Conservation (phyloP, 2,888 invertebrate genomes). For the Xestobium rufovillosum region DNA sequence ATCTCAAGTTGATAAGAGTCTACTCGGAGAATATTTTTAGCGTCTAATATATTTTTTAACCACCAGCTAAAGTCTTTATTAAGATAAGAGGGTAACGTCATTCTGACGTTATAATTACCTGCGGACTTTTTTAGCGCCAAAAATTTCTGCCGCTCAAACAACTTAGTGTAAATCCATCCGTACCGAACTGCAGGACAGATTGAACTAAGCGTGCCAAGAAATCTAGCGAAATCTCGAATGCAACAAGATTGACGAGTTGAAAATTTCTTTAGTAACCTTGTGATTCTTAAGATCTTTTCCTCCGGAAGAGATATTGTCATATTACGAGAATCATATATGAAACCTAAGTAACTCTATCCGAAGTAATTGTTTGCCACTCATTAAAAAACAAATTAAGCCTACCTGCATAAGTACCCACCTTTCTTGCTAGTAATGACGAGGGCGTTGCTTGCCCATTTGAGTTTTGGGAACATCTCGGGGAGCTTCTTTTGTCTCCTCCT, state of each 20-base stretch:
- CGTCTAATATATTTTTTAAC: constrained; percentile 14
- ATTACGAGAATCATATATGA: constrained; percentile 17
- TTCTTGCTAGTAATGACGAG: too few species aligned
- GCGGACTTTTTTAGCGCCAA: constrained; percentile 16
- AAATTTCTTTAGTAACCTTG: constrained; percentile 7
- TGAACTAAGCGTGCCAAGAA: constrained; percentile 22
- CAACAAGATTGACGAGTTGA: constrained; percentile 10
- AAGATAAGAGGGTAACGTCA: constrained; percentile 11
- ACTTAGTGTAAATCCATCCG: constrained; percentile 21
- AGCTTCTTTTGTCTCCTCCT: too few species aligned
- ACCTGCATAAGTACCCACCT: too few species aligned
- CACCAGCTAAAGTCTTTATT: constrained; percentile 24
- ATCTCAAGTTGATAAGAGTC: constrained; percentile 17
- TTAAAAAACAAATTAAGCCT: too few species aligned
- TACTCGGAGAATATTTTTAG: constrained; percentile 12
- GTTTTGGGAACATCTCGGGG: too few species aligned
- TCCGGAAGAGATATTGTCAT: constrained; percentile 16
- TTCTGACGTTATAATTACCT: constrained; percentile 16
- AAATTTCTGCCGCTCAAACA: constrained; percentile 18
- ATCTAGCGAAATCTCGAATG: constrained; percentile 22
- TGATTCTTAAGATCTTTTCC: constrained; percentile 10
- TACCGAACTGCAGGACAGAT: constrained; percentile 26
- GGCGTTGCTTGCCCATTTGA: too few species aligned
- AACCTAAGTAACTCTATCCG: constrained; percentile 24
- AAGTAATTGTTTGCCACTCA: too few species aligned